Conservation (phyloP, 1,140 invertebrate species). For the Gryllus bimaculatus region DNA sequence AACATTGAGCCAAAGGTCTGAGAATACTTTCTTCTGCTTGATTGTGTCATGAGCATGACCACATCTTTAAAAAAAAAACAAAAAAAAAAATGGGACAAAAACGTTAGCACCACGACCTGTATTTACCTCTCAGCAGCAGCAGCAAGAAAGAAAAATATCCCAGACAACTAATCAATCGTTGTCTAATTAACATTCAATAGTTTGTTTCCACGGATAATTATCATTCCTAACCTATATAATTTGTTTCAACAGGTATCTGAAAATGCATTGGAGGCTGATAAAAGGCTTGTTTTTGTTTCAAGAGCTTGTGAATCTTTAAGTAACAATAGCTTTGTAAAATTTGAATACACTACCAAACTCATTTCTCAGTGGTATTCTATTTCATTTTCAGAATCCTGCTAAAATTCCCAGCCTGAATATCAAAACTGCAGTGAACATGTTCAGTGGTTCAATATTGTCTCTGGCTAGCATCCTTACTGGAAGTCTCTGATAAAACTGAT, state of each 20-base stretch:
- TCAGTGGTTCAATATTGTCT: slow-evolving; percentile 4
- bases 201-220: neutral
- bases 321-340: neutral
- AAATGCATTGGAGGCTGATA: neutral
- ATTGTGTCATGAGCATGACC: neutral
- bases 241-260: neutral
- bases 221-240: neutral
- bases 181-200: neutral
- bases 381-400: neutral
- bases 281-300: too few species aligned
- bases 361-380: neutral
- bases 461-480: neutral
- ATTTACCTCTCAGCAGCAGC: neutral
- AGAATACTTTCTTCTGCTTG: neutral
- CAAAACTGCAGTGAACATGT: neutral
- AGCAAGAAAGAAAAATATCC: neutral
- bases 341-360: neutral
- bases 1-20: slow-evolving; percentile 3
- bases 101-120: neutral
- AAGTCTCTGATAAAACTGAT: neutral
- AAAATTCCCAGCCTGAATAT: neutral
- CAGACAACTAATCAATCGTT: neutral
- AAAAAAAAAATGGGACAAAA: neutral
- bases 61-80: neutral
- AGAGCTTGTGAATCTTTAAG: too few species aligned